Evolutionary conservation across 2,113 vertebrate species (phyloP).

Genomic region (Chloebia gouldiae): DNA sequence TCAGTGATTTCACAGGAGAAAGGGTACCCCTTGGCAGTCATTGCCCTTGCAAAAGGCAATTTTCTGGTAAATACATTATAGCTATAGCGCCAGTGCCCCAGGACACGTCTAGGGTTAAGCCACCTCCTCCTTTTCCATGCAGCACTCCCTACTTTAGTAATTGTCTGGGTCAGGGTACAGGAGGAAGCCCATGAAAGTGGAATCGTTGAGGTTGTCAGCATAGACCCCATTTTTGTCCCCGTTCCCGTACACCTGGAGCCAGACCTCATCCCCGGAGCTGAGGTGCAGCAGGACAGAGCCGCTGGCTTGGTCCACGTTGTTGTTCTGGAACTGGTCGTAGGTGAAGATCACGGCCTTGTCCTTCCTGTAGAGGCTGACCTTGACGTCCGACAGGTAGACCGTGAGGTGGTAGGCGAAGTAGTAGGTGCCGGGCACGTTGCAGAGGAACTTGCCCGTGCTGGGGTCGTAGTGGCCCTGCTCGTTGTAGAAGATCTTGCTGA

Average conservation of each 20-base stretch:
- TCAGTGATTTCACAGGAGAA: not conserved
- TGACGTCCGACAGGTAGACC: slow-evolving; percentile 76
- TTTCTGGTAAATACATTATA: not conserved
- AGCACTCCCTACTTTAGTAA: not conserved
- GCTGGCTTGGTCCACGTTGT: slow-evolving; percentile 80
- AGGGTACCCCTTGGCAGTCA: not conserved
- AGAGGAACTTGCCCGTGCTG: slow-evolving; percentile 82
- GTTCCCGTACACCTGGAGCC: slow-evolving; percentile 80
- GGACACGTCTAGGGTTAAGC: rapidly evolving
- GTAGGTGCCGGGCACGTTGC: slow-evolving; percentile 77
- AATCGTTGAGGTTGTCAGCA: slow-evolving; percentile 80
- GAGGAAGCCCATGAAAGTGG: slow-evolving; percentile 83
- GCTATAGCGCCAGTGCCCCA: not conserved
- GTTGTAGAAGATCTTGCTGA: slow-evolving; percentile 84
- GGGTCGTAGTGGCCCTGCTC: slow-evolving; percentile 79
- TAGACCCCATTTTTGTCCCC: slow-evolving; percentile 75
- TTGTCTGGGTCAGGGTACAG: slow-evolving; percentile 74
- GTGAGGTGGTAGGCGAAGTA: slow-evolving; percentile 84
- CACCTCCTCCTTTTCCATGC: not conserved
- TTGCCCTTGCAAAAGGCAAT: not conserved
- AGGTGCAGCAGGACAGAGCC: slow-evolving; percentile 77
- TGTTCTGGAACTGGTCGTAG: slow-evolving; percentile 79
- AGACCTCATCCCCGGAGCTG: slow-evolving; percentile 77
- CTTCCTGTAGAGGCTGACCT: slow-evolving; percentile 80
- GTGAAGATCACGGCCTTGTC: slow-evolving; percentile 78